Evolutionary conservation across 2,113 vertebrate genomes (phyloP), one percentile per base, ranked within the genome.

Genomic region (Lamprologus sp.): DNA sequence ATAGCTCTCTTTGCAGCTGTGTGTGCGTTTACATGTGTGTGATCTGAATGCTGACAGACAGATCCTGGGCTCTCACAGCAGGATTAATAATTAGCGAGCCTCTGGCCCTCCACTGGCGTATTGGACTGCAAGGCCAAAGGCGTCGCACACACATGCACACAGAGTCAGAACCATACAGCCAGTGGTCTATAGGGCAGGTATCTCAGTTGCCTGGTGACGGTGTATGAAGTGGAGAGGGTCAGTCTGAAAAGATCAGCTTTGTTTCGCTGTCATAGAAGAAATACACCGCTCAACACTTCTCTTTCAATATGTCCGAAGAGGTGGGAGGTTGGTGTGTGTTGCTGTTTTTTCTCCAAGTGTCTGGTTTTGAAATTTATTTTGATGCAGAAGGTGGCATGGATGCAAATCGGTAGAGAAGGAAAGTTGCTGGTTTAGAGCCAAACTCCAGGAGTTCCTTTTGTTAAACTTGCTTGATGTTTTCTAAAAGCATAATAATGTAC

Each of bases 81-180:
- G 88, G 93, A 97, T 97, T 96, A 97, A 96, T 94, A 96, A 96
- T 96, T 97, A 94, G 90, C 93, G 81, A 96, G 94, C 92, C 86
- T 92, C 87, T 65, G 77, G 90, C 87, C 94, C 96, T 94, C 94
- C 94, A 90, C 93, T 91, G 92, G 94, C 79, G 82, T 90, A 96
- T 95, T 94, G 79, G 84, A 92, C 93, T 93, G 92, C 94, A 92
- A 85, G 49, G 75, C 94, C 95, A 77, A 87, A 94, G 88, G 87
- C 84, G 73, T 87, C 87, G 83, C 70, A 49, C 70, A 77, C 85
- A 88, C 70, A 79, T 77, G 75, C 88, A 63, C 81, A 56, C 84
- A 90, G 45, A 54, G 13, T 54, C 83, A 79, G 56, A 86, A 85
- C 55, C 79, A 86, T 83, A 84, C 89, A 88, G 73, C 45, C 73